phyloP scores from a whole-genome alignment of 2,888 invertebrate species.

The Serrognathus titanus region DNA sequence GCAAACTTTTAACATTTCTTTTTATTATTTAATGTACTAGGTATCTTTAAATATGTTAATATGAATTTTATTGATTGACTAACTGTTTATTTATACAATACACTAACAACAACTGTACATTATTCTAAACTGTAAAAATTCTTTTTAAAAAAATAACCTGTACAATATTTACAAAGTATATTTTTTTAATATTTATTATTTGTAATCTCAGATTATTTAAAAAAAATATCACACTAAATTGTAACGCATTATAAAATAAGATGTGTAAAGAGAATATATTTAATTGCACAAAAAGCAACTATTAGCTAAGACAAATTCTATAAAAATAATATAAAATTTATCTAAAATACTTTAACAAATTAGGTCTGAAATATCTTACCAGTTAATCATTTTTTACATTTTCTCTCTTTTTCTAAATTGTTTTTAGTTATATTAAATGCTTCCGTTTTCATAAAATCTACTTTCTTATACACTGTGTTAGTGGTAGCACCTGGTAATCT shows the following conservation, averaged over 20 bases:
- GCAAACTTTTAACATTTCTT: too few species aligned
- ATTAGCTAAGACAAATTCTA: too few species aligned
- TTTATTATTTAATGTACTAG: too few species aligned
- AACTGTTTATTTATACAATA: too few species aligned
- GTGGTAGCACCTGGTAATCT: conserved; percentile 44
- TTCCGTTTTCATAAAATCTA: conserved; percentile 91
- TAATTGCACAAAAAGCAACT: too few species aligned
- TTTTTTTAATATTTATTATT: not conserved
- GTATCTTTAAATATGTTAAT: too few species aligned
- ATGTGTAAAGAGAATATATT: not conserved
- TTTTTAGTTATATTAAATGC: conserved; percentile 85
- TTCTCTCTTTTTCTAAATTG: conserved; percentile 69
- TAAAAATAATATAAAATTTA: not conserved
- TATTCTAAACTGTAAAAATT: too few species aligned
- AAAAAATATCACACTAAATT: not conserved
- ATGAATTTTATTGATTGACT: too few species aligned
- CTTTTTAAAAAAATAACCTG: too few species aligned
- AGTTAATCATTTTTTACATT: not conserved
- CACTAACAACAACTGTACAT: too few species aligned
- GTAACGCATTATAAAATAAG: not conserved
- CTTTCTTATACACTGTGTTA: conserved; percentile 78
- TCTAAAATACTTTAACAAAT: not conserved
- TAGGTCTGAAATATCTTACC: too few species aligned
- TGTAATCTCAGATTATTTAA: not conserved
- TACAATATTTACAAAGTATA: too few species aligned